Percentiles rank a stretch among this genome's conserved stretches.
phyloP scores from a whole-genome alignment of 1,140 invertebrate genomes.

The Pseudachorutes palmiensis region DNA sequence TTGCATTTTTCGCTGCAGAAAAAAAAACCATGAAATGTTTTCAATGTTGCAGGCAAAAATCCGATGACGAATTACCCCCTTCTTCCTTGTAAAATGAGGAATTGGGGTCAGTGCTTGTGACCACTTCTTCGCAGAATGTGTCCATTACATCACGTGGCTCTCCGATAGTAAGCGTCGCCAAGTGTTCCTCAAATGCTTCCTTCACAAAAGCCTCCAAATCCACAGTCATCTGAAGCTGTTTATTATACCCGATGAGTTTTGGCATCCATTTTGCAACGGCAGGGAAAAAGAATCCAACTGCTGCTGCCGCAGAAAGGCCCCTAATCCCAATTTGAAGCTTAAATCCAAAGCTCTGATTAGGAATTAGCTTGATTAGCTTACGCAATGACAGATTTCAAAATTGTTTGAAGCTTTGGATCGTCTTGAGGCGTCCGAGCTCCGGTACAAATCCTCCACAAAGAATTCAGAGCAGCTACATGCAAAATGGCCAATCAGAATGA shows the following conservation, averaged over 20 bases:
- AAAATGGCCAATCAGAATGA: not conserved
- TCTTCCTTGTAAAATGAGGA: slow-evolving; percentile 19
- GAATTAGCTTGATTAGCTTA: not conserved
- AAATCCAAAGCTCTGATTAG: not conserved
- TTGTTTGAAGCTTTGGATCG: slow-evolving; percentile 6
- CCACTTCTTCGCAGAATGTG: not conserved
- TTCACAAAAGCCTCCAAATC: not conserved
- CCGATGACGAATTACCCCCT: not conserved
- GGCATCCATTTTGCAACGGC: not conserved
- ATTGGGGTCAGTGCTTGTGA: slow-evolving; percentile 12
- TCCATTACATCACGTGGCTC: slow-evolving; percentile 7
- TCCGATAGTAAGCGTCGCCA: not conserved
- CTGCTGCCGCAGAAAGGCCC: not conserved
- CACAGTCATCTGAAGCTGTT: not conserved
- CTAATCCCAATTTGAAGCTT: not conserved
- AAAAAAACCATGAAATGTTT: not conserved
- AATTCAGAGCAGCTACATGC: slow-evolving; percentile 7
- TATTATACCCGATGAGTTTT: not conserved
- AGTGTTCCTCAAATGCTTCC: too few species aligned
- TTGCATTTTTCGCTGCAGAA: not conserved
- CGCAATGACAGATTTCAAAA: not conserved
- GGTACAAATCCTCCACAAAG: slow-evolving; percentile 16
- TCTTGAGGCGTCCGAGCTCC: slow-evolving; percentile 1
- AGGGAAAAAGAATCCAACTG: slow-evolving; percentile 1
- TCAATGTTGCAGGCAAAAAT: not conserved